Evolutionary conservation across 2,113 vertebrate species (phyloP).

Genomic region (Oreamnos americanus): DNA sequence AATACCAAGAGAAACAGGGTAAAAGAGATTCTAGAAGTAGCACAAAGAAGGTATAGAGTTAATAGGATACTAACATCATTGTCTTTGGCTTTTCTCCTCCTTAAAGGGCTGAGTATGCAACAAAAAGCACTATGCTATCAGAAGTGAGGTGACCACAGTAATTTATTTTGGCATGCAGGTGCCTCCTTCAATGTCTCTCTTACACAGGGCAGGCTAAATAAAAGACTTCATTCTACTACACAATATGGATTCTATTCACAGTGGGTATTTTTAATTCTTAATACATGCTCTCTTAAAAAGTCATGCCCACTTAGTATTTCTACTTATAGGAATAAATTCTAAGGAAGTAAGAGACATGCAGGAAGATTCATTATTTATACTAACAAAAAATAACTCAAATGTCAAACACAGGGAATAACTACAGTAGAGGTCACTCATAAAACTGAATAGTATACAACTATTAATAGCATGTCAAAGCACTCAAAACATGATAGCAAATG

Average conservation of each 20-base stretch:
- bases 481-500: neutral
- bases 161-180: neutral
- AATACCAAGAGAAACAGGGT: constrained; percentile 26
- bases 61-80: neutral
- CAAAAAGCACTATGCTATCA: neutral
- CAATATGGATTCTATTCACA: neutral
- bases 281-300: constrained; percentile 18
- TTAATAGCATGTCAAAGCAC: neutral
- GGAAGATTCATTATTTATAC: constrained; percentile 29
- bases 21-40: neutral
- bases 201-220: neutral
- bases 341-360: constrained; percentile 24
- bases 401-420: constrained; percentile 4
- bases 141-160: constrained; percentile 3
- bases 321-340: constrained; percentile 31
- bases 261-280: constrained; percentile 35
- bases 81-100: constrained; percentile 5
- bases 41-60: neutral
- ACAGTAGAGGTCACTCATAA: neutral
- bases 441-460: neutral
- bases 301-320: constrained; percentile 15
- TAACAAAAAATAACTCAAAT: constrained; percentile 36
- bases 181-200: neutral
- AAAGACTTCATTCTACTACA: neutral
- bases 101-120: neutral